Conservation (phyloP, 2,113 vertebrate genomes). For the Brienomyrus brachyistius region DNA sequence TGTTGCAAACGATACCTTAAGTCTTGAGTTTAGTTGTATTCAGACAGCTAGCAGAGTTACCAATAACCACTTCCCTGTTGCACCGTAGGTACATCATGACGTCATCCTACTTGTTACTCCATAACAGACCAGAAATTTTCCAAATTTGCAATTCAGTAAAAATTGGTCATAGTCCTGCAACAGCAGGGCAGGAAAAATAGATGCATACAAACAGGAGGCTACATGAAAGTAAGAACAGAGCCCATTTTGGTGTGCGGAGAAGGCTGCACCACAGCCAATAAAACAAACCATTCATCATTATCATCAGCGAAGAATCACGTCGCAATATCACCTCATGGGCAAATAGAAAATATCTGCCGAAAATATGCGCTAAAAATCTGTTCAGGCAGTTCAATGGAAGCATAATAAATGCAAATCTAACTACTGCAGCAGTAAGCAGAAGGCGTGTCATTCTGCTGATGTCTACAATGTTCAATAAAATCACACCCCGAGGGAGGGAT, state of each 20-base stretch:
- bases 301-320: not conserved
- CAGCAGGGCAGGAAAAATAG: not conserved
- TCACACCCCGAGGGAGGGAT: not conserved
- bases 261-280: not conserved
- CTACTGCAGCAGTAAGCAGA: not conserved
- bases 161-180: not conserved
- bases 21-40: not conserved
- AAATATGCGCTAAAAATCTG: slow-evolving; percentile 1
- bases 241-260: not conserved
- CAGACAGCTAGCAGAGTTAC: not conserved
- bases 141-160: not conserved
- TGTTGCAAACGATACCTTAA: not conserved
- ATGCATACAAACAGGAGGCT: not conserved
- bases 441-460: not conserved
- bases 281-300: slow-evolving; percentile 4
- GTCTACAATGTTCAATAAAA: slow-evolving; percentile 8
- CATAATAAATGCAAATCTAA: slow-evolving; percentile 6
- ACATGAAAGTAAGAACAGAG: not conserved
- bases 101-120: not conserved
- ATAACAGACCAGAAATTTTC: not conserved
- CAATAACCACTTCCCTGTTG: not conserved
- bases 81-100: not conserved
- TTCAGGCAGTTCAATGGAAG: slow-evolving; percentile 6
- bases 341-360: not conserved
- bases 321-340: not conserved